Evolutionary conservation across 2,888 invertebrate genomes (phyloP), one percentile per base, ranked within the genome.

Genomic region (Drosophila mulleri): DNA sequence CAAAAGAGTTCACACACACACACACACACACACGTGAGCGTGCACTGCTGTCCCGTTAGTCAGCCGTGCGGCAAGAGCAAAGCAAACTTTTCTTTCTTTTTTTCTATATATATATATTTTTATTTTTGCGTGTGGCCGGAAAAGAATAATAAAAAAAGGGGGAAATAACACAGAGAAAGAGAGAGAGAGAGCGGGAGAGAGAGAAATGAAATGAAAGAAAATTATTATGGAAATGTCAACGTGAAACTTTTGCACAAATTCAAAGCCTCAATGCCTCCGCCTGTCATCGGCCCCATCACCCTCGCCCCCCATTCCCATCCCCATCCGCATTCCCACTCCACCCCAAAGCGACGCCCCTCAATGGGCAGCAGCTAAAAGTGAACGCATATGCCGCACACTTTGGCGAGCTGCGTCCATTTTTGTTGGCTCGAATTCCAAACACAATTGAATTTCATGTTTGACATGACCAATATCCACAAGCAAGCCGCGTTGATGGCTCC

Each of bases 221-320:
- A 86, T 86, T 87, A 86, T 89, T 84, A 89, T 86, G 85, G 87
- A 86, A 86, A 86, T 86, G 89, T 86, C 85, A 86, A 89, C 88
- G 84, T 82, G 82, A 84, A 86, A 86, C 68, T 84, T 89, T 86
- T 88, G 69, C 87, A 72, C 78, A 85, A 85, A 64, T 85, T 78
- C 67, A 66, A 71, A 73, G 69, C 75, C 75, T 59, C 32, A 32
- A 72, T 39, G n/a, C 37, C 52, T 18, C 14, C 35, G 16, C 35
- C 37, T 39, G 35, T 23, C 52, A 48, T 6, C 29, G 48, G 2
- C 26, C 54, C 77, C 80, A 45, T 35, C 45, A 42, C 42, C n/a
- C 41, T n/a, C n/a, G n/a, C n/a, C n/a, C 26, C 54, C 77, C 80
- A 45, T 35, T 41, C 29, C 41, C 26, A 26, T 26, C 3, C 26